phyloP scores from a whole-genome alignment of 2,888 invertebrate species.

The Muscina levida region DNA sequence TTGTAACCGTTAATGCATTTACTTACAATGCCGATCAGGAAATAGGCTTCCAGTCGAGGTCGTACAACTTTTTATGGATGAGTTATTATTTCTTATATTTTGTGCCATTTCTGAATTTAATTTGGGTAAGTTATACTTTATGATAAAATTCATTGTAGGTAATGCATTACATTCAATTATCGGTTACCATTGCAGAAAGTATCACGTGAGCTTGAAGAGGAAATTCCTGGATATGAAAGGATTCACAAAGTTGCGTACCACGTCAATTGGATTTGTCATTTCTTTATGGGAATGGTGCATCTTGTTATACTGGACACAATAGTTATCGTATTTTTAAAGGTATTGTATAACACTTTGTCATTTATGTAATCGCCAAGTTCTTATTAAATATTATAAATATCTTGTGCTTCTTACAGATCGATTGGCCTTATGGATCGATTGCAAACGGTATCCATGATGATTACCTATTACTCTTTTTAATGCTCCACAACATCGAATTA shows the following conservation, averaged over 20 bases:
- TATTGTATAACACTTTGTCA: constrained; percentile 35
- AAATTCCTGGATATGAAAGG: constrained; percentile 71
- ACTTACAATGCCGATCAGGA: constrained; percentile 50
- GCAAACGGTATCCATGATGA: background rate
- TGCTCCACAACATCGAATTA: constrained; percentile 68
- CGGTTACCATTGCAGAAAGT: constrained; percentile 68
- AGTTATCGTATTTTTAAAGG: constrained; percentile 62
- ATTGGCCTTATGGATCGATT: background rate
- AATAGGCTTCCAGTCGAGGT: constrained; percentile 52
- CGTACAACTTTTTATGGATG: constrained; percentile 67
- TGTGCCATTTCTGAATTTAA: constrained; percentile 72
- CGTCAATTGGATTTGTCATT: constrained; percentile 68
- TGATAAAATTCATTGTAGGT: too few species aligned
- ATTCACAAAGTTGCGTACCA: constrained; percentile 70
- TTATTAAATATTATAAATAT: too few species aligned
- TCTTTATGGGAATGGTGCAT: constrained; percentile 68
- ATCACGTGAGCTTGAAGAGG: constrained; percentile 69
- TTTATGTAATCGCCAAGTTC: too few species aligned
- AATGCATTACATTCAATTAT: background rate
- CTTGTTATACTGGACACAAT: constrained; percentile 68
- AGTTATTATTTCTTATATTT: constrained; percentile 72
- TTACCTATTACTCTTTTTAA: constrained; percentile 62
- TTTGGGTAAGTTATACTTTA: constrained; percentile 68
- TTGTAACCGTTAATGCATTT: constrained; percentile 66
- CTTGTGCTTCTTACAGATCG: too few species aligned